Evolutionary conservation across 2,888 invertebrate genomes (phyloP).

Genomic region (Drosophila emarginata): DNA sequence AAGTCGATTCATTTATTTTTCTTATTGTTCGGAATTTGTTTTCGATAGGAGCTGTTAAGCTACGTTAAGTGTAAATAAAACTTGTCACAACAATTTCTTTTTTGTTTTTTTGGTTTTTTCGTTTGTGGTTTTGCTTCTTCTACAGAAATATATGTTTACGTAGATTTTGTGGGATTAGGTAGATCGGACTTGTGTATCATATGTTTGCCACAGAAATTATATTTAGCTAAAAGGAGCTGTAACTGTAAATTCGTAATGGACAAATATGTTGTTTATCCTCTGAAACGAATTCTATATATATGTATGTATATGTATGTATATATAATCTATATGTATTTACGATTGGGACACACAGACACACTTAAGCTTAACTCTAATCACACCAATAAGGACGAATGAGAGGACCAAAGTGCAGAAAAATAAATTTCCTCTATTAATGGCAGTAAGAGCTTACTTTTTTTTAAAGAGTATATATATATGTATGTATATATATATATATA

Average conservation of each 20-base stretch:
- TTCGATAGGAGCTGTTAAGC: slow-evolving; percentile 3
- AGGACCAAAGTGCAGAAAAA: neutral
- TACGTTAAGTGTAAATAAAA: slow-evolving; percentile 4
- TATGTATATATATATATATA: too few species aligned
- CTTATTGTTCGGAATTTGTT: neutral
- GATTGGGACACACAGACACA: neutral
- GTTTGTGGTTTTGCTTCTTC: neutral
- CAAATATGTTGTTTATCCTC: neutral
- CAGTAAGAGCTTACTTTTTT: neutral
- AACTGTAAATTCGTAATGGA: slow-evolving; percentile 6
- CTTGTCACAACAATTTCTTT: slow-evolving; percentile 7
- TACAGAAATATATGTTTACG: too few species aligned
- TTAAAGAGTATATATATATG: too few species aligned
- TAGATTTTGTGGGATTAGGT: neutral
- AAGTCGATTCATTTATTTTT: neutral
- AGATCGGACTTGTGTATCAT: slow-evolving; percentile 1
- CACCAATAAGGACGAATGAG: neutral
- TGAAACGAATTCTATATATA: too few species aligned
- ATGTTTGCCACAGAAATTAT: neutral
- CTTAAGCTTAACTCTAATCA: slow-evolving; percentile 3
- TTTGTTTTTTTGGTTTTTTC: neutral
- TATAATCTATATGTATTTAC: neutral
- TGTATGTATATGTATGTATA: neutral
- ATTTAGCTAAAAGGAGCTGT: neutral
- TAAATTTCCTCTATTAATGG: neutral